phyloP scores from a whole-genome alignment of 2,888 invertebrate genomes.

The Nezara viridula region DNA sequence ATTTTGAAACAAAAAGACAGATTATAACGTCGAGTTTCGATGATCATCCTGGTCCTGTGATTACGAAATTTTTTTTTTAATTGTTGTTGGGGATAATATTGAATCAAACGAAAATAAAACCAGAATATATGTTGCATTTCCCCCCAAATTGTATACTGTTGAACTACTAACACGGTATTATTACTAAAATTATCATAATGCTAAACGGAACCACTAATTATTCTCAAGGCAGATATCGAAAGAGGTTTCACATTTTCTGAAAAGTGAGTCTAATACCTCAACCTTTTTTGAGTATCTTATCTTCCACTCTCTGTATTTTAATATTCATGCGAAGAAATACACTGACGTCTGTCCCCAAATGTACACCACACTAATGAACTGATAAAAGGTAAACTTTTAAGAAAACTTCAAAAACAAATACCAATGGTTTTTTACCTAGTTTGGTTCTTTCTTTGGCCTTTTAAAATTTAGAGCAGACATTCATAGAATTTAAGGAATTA shows the following conservation, averaged over 20 bases:
- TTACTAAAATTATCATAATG: no score
- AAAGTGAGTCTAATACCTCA: not conserved
- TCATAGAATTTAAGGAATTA: not conserved
- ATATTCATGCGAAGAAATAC: not conserved
- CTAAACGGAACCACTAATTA: not conserved
- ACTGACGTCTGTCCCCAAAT: not conserved
- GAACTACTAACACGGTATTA: no score
- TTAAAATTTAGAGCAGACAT: not conserved
- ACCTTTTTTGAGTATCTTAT: not conserved
- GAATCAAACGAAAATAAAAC: no score
- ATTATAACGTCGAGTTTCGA: no score
- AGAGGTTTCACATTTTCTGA: not conserved
- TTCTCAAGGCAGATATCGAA: not conserved
- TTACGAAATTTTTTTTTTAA: no score
- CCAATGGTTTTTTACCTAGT: not conserved
- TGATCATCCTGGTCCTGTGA: no score
- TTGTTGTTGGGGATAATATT: no score
- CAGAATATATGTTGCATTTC: no score
- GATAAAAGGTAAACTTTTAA: not conserved
- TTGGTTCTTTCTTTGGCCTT: not conserved
- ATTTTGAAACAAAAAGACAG: no score
- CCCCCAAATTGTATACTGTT: no score
- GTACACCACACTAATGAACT: not conserved
- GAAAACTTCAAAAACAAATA: not conserved
- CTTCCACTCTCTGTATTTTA: not conserved